Base-by-base conservation (phyloP, 2,888 invertebrate species). In the Nomada goodeniana region DNA sequence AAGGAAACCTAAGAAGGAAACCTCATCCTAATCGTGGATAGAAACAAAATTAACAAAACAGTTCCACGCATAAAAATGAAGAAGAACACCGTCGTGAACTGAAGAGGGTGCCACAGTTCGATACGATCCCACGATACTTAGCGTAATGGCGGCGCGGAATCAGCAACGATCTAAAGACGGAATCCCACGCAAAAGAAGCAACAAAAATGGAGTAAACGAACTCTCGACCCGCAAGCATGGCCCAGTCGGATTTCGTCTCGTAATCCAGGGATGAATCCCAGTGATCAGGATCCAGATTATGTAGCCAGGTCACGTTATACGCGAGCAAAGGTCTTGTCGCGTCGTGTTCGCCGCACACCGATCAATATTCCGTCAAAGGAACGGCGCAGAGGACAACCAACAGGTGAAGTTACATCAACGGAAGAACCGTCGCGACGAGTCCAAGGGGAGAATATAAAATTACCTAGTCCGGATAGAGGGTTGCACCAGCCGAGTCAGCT, bases 381-480 rank as follows among this genome's bases (percentile, higher is more conserved):
- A 72, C 76, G 78, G 53, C 82, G 80, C 57, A 65, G 78, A 70
- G 79, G 74, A 57, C 74, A 85, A 82, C 88, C 88, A 88, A 88
- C 88, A 88, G 88, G 88, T 88, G 89, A 88, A 86, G 88, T 79
- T 83, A 84, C 76, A 73, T 73, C 82, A 80, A 36, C 71, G 81
- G 83, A 82, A 73, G 76, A 67, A 78, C 85, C 50, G 68, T 23
- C 61, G 69, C 65, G 74, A 80, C 85, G 86, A 85, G 85, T 86
- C 84, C 84, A 82, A 87, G 87, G 84, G 82, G 81, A 88, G 85
- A 88, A 86, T 88, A 86, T 82, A 88, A 89, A 89, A 89, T 89
- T 88, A 87, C 72, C 76, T 59, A 53, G 50, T 53, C 52, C 57
- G 73, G 70, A 75, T 82, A 69, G 83, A 79, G 60, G 61, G 72